Evolutionary conservation across 2,113 vertebrate genomes (phyloP).

Genomic region (Tringa solitaria): DNA sequence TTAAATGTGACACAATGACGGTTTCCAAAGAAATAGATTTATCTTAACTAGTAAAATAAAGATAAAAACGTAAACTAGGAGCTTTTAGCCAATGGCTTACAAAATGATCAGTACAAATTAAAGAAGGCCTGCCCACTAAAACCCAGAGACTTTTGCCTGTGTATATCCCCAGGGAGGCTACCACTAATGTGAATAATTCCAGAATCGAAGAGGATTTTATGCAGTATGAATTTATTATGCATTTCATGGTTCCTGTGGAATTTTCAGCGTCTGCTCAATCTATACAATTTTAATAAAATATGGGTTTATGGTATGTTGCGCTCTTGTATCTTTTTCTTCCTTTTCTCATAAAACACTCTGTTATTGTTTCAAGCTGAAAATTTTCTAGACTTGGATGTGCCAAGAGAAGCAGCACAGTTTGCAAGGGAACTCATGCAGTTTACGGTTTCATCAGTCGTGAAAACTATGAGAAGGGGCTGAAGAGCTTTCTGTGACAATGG

Average conservation of each 20-base stretch:
- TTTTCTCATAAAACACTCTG: background rate
- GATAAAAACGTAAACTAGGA: background rate
- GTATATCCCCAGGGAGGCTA: background rate
- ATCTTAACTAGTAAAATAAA: background rate
- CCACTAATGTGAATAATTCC: background rate
- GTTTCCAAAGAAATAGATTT: background rate
- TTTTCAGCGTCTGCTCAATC: background rate
- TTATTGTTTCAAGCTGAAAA: background rate
- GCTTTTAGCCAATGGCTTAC: background rate
- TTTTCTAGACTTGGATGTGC: background rate
- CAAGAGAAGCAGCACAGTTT: fast-evolving
- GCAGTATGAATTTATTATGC: background rate
- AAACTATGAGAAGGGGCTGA: background rate
- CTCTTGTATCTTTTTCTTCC: background rate
- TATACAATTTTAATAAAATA: background rate
- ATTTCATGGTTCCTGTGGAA: constrained; percentile 1
- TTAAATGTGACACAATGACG: background rate
- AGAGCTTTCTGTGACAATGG: background rate
- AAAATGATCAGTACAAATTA: background rate
- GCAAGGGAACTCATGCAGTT: background rate
- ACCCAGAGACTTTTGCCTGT: background rate
- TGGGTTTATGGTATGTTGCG: background rate
- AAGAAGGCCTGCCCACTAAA: background rate
- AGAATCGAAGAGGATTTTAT: background rate
- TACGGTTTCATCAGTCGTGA: background rate